phyloP scores from a whole-genome alignment of 35 echinoderm and acorn worm species.

The Ophioderma brevispina region DNA sequence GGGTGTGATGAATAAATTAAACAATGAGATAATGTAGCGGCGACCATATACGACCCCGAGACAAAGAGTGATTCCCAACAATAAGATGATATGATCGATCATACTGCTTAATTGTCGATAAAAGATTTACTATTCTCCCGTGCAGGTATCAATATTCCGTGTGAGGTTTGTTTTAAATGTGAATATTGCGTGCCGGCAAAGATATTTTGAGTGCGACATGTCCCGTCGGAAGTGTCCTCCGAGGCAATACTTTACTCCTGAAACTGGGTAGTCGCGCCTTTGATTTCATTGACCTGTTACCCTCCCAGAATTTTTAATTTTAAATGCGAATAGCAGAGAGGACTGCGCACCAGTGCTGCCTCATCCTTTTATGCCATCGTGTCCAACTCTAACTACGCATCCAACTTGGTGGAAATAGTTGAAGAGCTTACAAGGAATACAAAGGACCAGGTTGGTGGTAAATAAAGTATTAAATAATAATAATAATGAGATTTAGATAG shows the following conservation, averaged over 20 bases:
- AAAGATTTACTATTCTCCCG: not conserved
- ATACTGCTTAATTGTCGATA: not conserved
- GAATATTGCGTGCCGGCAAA: too few relatives aligned
- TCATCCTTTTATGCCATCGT: slow-evolving; percentile 84
- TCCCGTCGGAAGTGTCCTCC: not conserved
- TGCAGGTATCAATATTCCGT: not conserved
- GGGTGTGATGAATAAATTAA: too few relatives aligned
- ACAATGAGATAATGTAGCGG: too few relatives aligned
- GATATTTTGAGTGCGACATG: too few relatives aligned
- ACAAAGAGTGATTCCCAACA: too few relatives aligned
- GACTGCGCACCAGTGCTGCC: slow-evolving; percentile 75
- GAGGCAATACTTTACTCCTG: not conserved
- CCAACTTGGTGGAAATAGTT: slow-evolving; percentile 50
- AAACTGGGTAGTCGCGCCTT: not conserved
- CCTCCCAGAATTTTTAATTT: slow-evolving; percentile 62
- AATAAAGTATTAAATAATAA: not conserved
- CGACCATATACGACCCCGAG: too few relatives aligned
- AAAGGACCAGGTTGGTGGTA: slow-evolving; percentile 77
- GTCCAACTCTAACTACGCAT: slow-evolving; percentile 7
- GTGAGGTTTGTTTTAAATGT: not conserved
- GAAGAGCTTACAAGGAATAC: slow-evolving; percentile 55
- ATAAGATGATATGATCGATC: too few relatives aligned
- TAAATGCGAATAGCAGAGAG: slow-evolving; percentile 63
- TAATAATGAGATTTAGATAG: too few relatives aligned
- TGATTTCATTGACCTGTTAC: not conserved